phyloP scores from a whole-genome alignment of 64 coral and sea anemone species.

The Astreopora myriophthalma region DNA sequence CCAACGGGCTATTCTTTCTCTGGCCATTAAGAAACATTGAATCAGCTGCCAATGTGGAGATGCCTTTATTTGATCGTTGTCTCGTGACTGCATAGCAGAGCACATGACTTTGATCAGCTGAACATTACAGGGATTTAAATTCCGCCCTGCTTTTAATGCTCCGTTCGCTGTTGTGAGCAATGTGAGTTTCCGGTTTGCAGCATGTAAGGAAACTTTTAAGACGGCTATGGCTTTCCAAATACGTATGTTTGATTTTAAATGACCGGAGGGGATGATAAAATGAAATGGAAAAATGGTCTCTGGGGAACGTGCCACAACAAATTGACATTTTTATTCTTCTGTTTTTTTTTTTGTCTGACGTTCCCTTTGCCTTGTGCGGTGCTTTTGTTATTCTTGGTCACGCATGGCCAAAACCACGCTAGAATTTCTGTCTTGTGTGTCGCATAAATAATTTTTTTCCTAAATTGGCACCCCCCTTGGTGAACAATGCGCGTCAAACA shows the following conservation, averaged over 20 bases:
- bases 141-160: not conserved
- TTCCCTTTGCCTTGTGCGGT: not conserved
- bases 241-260: not conserved
- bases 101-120: not conserved
- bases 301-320: not conserved
- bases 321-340: not conserved
- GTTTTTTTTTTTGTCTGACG: not conserved
- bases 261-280: constrained; percentile 22
- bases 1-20: not conserved
- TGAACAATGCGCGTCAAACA: not conserved
- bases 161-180: not conserved
- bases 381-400: not conserved
- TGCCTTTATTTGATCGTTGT: not conserved
- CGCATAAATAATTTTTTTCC: not conserved
- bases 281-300: not conserved
- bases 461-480: not conserved
- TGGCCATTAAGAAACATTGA: not conserved
- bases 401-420: constrained; percentile 46
- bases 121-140: not conserved
- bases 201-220: not conserved
- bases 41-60: constrained; percentile 1
- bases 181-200: not conserved
- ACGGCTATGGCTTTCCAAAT: not conserved
- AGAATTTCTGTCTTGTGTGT: not conserved
- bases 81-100: constrained; percentile 12